These are phyloP conservation scores for Chironomus tepperi DNA, from an alignment of 1,140 invertebrate species.

Conservation along the genomic window DNA sequence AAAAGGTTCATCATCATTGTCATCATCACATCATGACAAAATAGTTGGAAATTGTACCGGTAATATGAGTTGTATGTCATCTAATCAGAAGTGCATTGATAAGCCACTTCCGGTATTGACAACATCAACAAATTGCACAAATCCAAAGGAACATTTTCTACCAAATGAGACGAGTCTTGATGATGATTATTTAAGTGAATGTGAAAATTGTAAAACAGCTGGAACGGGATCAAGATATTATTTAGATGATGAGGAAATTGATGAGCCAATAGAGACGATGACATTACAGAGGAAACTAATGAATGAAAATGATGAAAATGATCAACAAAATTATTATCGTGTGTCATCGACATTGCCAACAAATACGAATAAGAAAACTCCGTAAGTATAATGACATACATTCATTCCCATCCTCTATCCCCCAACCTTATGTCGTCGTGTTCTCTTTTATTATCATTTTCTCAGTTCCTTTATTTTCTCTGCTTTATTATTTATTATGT, in stretches of 20 bases:
- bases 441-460: too few species aligned
- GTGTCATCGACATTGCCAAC: constrained; percentile 59
- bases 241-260: constrained; percentile 49
- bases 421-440: too few species aligned
- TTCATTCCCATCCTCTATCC: too few species aligned
- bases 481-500: too few species aligned
- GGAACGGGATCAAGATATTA: constrained; percentile 53
- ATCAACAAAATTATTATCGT: constrained; percentile 50
- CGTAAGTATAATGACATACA: constrained; percentile 37
- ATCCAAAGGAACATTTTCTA: constrained; percentile 39
- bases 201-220: constrained; percentile 71
- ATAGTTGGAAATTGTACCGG: not conserved
- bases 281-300: constrained; percentile 55
- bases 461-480: too few species aligned
- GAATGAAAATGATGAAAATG: constrained; percentile 39
- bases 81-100: constrained; percentile 20
- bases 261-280: constrained; percentile 56
- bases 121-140: constrained; percentile 39
- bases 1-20: not conserved
- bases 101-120: constrained; percentile 39
- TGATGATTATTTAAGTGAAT: constrained; percentile 70
- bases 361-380: constrained; percentile 51
- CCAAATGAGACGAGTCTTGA: constrained; percentile 47
- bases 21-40: not conserved
- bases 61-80: not conserved